Conservation (phyloP, 2,888 invertebrate genomes). For the Patella caerulea region DNA sequence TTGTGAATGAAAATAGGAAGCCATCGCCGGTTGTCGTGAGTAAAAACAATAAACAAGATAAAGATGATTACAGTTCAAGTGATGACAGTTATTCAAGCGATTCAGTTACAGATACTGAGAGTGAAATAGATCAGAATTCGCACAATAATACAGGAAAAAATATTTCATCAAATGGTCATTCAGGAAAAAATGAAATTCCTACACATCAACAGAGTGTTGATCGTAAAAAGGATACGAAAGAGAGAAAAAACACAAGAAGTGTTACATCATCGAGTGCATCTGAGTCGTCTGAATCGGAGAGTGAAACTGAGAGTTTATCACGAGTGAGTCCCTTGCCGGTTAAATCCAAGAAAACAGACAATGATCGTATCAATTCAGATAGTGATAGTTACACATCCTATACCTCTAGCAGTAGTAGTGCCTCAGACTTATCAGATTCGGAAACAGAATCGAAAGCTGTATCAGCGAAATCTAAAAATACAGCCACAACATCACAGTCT, state of each 20-base stretch:
- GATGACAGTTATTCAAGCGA: conserved; percentile 28
- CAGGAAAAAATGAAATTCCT: conserved; percentile 17
- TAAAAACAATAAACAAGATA: not conserved
- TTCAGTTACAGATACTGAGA: conserved; percentile 30
- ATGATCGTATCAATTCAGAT: conserved; percentile 8
- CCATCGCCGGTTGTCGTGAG: conserved; percentile 13
- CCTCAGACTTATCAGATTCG: conserved; percentile 20
- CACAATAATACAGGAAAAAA: not conserved
- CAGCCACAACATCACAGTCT: conserved; percentile 16
- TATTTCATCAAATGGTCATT: conserved; percentile 17
- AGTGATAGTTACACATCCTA: conserved; percentile 20
- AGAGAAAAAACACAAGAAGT: conserved; percentile 15
- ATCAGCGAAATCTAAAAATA: not conserved
- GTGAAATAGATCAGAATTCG: conserved; percentile 20
- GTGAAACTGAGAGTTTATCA: not conserved
- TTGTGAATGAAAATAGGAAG: not conserved
- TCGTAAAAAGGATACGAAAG: conserved; percentile 23
- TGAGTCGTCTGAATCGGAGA: not conserved
- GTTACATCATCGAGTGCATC: not conserved
- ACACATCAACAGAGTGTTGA: conserved; percentile 17
- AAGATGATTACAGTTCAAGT: conserved; percentile 19
- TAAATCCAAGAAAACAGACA: not conserved
- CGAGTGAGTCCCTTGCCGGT: not conserved
- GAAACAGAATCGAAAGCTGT: conserved; percentile 20
- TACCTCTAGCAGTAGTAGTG: conserved; percentile 18